These are phyloP conservation scores for Crotalus adamanteus DNA, from an alignment of 2,797 vertebrate species.

Conservation along the genomic window DNA sequence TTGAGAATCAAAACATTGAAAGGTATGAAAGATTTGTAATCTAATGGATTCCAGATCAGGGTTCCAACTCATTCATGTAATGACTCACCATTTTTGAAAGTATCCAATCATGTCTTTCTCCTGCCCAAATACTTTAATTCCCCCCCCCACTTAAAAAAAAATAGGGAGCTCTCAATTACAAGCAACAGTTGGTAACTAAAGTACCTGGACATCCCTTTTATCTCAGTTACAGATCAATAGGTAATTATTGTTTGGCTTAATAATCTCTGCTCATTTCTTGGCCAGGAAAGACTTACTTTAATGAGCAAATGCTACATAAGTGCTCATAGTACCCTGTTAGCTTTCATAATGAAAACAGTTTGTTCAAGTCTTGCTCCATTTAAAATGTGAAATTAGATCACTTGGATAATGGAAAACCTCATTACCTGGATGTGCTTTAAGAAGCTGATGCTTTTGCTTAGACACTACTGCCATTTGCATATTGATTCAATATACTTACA, in stretches of 20 bases:
- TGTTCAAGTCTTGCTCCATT: not conserved
- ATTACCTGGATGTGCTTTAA: not conserved
- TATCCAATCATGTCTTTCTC: not conserved
- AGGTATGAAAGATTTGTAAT: not conserved
- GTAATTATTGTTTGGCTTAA: not conserved
- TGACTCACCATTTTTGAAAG: not conserved
- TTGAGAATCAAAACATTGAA: not conserved
- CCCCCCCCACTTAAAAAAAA: not conserved
- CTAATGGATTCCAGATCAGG: not conserved
- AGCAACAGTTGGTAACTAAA: not conserved
- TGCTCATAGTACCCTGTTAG: not conserved
- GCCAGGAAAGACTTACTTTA: not conserved
- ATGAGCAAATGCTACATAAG: not conserved
- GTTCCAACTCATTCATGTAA: not conserved
- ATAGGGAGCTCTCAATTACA: not conserved
- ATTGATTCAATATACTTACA: not conserved
- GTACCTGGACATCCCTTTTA: not conserved
- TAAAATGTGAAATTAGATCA: not conserved
- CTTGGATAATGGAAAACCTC: not conserved
- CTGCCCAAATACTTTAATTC: not conserved
- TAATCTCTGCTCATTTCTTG: not conserved
- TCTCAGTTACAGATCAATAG: not conserved
- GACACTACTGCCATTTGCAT: not conserved
- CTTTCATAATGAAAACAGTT: not conserved
- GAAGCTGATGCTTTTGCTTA: not conserved